A percentile compares a stretch with the other conserved stretches of the same genome.
Conservation (phyloP, 2,888 invertebrate genomes). For the Nephrotoma appendiculata region DNA sequence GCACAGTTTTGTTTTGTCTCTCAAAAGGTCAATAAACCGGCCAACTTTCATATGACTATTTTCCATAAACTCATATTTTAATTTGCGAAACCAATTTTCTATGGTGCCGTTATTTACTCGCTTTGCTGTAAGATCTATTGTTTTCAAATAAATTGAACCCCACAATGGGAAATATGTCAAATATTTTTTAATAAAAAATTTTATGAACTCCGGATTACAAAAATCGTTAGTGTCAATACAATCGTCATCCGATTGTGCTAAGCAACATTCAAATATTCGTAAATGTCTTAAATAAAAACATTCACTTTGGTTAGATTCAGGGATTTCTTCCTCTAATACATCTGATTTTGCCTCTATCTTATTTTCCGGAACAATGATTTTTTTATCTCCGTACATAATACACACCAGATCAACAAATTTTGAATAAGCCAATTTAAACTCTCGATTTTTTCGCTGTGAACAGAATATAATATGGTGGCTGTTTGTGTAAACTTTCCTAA, state of each 20-base stretch:
- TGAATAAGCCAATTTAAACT: neutral
- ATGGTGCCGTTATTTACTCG: neutral
- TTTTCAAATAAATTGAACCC: neutral
- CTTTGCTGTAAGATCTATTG: neutral
- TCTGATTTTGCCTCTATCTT: neutral
- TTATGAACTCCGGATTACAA: neutral
- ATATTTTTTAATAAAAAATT: neutral
- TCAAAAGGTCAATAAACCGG: neutral
- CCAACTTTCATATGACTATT: neutral
- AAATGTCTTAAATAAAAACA: neutral
- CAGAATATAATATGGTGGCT: neutral
- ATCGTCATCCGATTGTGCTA: neutral
- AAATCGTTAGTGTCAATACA: neutral
- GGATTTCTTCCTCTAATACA: neutral
- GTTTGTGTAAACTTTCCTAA: no score
- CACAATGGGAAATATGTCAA: neutral
- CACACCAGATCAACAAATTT: neutral
- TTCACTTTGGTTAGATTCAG: neutral
- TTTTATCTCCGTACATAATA: neutral
- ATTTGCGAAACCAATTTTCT: neutral
- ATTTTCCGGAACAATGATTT: neutral
- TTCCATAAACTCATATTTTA: neutral
- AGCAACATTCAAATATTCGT: neutral
- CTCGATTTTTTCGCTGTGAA: neutral
- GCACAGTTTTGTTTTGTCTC: neutral